These are phyloP conservation scores for Synanthedon formicaeformis DNA, from an alignment of 2,888 invertebrate species.

Conservation along the genomic window DNA sequence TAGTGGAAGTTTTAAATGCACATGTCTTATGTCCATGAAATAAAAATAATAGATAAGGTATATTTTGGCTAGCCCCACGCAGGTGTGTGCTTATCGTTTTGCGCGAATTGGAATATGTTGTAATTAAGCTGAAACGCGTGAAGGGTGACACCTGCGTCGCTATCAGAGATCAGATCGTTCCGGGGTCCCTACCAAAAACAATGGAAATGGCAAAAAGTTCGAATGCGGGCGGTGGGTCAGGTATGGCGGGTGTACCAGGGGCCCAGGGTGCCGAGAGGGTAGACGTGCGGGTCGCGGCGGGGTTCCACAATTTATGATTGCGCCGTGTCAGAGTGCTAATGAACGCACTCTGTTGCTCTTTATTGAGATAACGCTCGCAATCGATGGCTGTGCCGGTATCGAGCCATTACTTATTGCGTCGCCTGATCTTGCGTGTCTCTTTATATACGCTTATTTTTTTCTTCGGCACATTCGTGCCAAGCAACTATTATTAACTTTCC, in stretches of 20 bases:
- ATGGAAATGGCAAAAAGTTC: conserved; percentile 63
- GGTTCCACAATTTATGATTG: conserved; percentile 68
- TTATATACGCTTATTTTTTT: conserved; percentile 45
- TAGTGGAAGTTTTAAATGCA: no score
- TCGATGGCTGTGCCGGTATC: conserved; percentile 30
- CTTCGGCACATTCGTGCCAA: conserved; percentile 44
- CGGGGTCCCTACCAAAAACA: conserved; percentile 60
- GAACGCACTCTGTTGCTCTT: conserved; percentile 67
- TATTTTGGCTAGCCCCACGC: conserved; percentile 38
- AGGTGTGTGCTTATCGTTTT: conserved; percentile 48
- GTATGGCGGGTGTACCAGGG: conserved; percentile 19
- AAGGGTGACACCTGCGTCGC: conserved; percentile 60
- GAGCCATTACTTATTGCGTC: conserved; percentile 55
- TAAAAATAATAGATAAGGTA: conserved; percentile 24
- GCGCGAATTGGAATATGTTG: conserved; percentile 48
- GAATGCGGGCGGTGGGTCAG: conserved; percentile 40
- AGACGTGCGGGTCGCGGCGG: conserved; percentile 60
- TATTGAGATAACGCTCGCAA: conserved; percentile 68
- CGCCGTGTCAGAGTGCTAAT: conserved; percentile 67
- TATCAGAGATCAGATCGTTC: conserved; percentile 61
- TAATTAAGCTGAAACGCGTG: conserved; percentile 62
- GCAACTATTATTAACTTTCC: conserved; percentile 48
- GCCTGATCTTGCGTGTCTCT: conserved; percentile 56
- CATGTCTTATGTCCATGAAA: conserved; percentile 5
- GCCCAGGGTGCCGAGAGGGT: conserved; percentile 40